phyloP scores from a whole-genome alignment of 2,888 invertebrate species.

The Autographa gamma region DNA sequence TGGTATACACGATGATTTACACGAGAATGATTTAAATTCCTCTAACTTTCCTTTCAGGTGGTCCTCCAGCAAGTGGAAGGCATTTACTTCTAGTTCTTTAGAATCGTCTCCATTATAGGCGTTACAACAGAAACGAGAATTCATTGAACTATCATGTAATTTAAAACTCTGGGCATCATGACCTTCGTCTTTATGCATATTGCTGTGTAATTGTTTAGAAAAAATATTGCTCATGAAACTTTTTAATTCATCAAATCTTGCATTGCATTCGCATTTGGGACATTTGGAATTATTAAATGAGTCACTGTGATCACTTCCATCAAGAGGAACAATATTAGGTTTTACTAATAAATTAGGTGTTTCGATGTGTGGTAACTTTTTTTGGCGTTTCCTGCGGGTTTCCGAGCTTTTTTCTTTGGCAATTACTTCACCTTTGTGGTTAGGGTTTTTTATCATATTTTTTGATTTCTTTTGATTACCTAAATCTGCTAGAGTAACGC shows the following conservation, averaged over 20 bases:
- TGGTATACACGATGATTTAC: constrained; percentile 68
- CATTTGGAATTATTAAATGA: constrained; percentile 9
- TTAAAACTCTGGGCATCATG: constrained; percentile 60
- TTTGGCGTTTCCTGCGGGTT: constrained; percentile 12
- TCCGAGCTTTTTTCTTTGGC: constrained; percentile 19
- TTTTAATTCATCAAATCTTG: constrained; percentile 60
- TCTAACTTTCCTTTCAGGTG: constrained; percentile 76
- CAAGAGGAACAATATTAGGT: constrained; percentile 3
- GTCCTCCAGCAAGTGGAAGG: constrained; percentile 78
- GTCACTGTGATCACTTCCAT: constrained; percentile 18
- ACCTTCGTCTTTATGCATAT: constrained; percentile 53
- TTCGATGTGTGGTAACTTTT: constrained; percentile 14
- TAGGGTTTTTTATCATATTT: constrained; percentile 15
- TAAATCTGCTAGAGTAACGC: constrained; percentile 76
- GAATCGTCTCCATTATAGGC: constrained; percentile 60
- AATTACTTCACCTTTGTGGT: constrained; percentile 3
- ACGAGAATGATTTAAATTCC: constrained; percentile 68
- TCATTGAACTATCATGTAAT: constrained; percentile 31
- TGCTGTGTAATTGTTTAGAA: constrained; percentile 41
- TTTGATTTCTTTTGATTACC: constrained; percentile 36
- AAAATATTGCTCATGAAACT: constrained; percentile 44
- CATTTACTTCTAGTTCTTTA: constrained; percentile 79
- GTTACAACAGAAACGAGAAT: constrained; percentile 75
- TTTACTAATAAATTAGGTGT: constrained; percentile 17
- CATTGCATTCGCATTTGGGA: constrained; percentile 52